Percentiles rank a stretch among this genome's conserved stretches.
Conservation (phyloP, 2,113 vertebrate species). For the Caranx ignobilis region DNA sequence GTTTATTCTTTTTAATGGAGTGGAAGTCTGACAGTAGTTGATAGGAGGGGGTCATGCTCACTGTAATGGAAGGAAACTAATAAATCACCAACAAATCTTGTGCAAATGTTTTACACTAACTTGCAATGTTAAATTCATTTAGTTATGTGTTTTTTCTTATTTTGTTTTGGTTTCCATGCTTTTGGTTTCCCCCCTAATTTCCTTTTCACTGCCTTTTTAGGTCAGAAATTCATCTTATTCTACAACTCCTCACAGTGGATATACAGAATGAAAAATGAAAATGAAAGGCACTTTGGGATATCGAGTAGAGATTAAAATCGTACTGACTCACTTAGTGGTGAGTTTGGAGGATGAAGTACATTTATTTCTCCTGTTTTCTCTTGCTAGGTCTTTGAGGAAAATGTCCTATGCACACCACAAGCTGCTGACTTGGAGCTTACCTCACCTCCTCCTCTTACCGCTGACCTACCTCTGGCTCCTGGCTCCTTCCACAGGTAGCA, state of each 20-base stretch:
- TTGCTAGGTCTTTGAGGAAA: conserved; percentile 64
- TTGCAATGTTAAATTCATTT: not conserved
- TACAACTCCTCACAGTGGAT: not conserved
- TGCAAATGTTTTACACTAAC: not conserved
- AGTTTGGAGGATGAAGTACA: not conserved
- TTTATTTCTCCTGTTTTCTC: not conserved
- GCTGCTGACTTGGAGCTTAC: conserved; percentile 66
- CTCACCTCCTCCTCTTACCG: conserved; percentile 68
- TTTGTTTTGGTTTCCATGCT: not conserved
- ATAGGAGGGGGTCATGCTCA: not conserved
- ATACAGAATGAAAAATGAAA: no score
- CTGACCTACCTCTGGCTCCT: conserved; percentile 78
- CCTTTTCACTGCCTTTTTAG: not conserved
- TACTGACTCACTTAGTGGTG: not conserved
- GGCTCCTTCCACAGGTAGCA: conserved; percentile 74
- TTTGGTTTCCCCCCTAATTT: not conserved
- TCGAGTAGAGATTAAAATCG: not conserved
- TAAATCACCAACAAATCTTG: not conserved
- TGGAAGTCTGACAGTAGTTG: not conserved
- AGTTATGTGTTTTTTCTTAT: not conserved
- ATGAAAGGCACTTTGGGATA: not conserved
- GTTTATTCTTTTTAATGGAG: not conserved
- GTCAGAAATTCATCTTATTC: not conserved
- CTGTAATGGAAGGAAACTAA: not conserved
- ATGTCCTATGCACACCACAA: conserved; percentile 77